Evolutionary conservation across 2,113 vertebrate species (phyloP), one percentile per base, ranked within the genome.

Genomic region (Polypterus senegalus): DNA sequence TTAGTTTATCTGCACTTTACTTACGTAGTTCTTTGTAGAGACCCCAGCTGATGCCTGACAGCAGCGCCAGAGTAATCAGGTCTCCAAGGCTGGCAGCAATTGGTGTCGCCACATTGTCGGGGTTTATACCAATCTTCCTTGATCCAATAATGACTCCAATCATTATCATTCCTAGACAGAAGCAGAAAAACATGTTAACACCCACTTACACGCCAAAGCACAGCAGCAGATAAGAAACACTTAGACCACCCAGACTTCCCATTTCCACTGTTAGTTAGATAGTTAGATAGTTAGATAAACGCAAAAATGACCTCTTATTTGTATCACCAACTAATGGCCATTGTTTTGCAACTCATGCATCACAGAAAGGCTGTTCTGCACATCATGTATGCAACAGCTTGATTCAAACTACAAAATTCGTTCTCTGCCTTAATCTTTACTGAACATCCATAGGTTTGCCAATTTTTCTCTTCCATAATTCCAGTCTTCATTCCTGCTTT

Each of bases 11-110:
- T 44, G 7, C 8, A 9, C 6, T 11, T 9, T 7, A 70, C 81
- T 85, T 81, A 98, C 96, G 88, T 62, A 91, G 79, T 70, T 99
- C 90, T 70, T 87, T 88, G 79, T 97, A 97, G 46, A 99, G 85
- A 62, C 90, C 95, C 49, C 92, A 94, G 66, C 94, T 97, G 80
- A 99, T 92, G 74, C 96, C 94, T 3, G 96, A 91, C 46, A 99
- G 88, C 72, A 99, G 81, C 0, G 96, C 90, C 80, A 99, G 81
- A 3, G 96, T 99, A 80, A 99, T 93, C 67, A 99, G 89, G 74
- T 99, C 96, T 6, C 96, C 96, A 58, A 99, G 82, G 72, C 95
- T 97, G 63, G 96, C 96, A 48, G 96, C 96, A 3, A 99, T 98
- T 5, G 96, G 96, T 0, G 96, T 99, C 70, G 96, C 95, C 57